phyloP scores from a whole-genome alignment of 2,797 vertebrate genomes.

The Coilia nasus region DNA sequence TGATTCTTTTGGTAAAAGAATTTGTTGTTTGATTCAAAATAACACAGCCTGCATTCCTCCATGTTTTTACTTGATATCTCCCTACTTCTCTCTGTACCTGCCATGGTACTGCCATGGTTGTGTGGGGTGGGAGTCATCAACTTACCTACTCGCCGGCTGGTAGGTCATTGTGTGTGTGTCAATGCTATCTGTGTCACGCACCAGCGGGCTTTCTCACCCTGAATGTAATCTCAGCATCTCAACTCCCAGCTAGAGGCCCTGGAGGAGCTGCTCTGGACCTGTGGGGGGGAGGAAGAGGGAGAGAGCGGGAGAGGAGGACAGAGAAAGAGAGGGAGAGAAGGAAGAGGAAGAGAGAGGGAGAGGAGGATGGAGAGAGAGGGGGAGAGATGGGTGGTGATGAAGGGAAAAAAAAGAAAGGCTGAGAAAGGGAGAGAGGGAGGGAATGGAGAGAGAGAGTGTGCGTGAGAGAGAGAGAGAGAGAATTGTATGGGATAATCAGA shows the following conservation, averaged over 20 bases:
- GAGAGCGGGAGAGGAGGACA: neutral
- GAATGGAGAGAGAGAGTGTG: neutral
- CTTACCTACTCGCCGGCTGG: neutral
- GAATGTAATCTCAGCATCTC: conserved; percentile 36
- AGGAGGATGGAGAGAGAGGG: neutral
- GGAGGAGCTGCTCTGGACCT: neutral
- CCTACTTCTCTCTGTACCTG: neutral
- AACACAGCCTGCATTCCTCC: too few relatives aligned
- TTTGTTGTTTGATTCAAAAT: too few relatives aligned
- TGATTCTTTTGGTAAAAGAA: too few relatives aligned
- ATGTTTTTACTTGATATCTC: neutral
- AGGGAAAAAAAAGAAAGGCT: neutral
- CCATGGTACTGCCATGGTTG: neutral
- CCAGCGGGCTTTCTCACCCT: conserved; percentile 30
- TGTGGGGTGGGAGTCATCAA: neutral
- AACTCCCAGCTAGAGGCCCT: neutral
- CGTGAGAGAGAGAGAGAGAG: too few relatives aligned
- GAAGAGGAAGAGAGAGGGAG: too few relatives aligned
- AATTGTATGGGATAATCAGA: too few relatives aligned
- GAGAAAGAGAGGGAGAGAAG: neutral
- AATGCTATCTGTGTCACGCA: conserved; percentile 54
- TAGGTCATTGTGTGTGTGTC: conserved; percentile 41
- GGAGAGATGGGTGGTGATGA: neutral
- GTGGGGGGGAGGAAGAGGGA: neutral
- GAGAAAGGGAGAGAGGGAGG: neutral